Conservation (phyloP, 1,140 invertebrate species). For the Rhagoletis pomonella region DNA sequence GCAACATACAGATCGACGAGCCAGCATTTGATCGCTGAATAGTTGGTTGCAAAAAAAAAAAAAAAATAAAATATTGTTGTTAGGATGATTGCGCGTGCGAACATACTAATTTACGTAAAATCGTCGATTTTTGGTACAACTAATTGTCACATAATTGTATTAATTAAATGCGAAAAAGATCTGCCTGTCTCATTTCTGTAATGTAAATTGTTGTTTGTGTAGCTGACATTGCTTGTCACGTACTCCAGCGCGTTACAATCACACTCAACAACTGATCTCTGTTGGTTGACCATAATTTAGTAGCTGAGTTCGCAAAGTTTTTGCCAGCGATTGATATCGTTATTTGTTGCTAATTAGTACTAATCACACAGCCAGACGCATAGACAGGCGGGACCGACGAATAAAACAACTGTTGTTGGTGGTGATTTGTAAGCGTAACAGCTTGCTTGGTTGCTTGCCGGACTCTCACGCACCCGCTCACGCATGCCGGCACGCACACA, state of each 20-base stretch:
- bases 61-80: not conserved
- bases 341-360: constrained; percentile 52
- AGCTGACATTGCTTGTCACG: not conserved
- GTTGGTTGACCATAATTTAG: constrained; percentile 37
- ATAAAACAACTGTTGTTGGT: not conserved
- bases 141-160: constrained; percentile 44
- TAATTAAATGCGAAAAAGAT: constrained; percentile 45
- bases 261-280: not conserved
- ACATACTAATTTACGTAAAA: not conserved
- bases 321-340: constrained; percentile 41
- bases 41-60: not conserved
- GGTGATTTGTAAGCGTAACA: not conserved
- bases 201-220: not conserved
- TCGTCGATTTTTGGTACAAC: constrained; percentile 27
- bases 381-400: not conserved
- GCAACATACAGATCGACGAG: not conserved
- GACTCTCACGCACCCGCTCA: constrained; percentile 46
- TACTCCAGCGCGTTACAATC: not conserved
- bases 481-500: constrained; percentile 50
- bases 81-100: constrained; percentile 16
- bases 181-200: not conserved
- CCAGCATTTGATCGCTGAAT: not conserved
- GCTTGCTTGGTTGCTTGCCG: not conserved
- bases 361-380: constrained; percentile 36
- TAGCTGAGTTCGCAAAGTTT: not conserved